A percentile compares a stretch with the other conserved stretches of the same genome.
These are phyloP conservation scores for Eupithecia insigniata DNA, from an alignment of 2,888 invertebrate species.

Conservation along the genomic window DNA sequence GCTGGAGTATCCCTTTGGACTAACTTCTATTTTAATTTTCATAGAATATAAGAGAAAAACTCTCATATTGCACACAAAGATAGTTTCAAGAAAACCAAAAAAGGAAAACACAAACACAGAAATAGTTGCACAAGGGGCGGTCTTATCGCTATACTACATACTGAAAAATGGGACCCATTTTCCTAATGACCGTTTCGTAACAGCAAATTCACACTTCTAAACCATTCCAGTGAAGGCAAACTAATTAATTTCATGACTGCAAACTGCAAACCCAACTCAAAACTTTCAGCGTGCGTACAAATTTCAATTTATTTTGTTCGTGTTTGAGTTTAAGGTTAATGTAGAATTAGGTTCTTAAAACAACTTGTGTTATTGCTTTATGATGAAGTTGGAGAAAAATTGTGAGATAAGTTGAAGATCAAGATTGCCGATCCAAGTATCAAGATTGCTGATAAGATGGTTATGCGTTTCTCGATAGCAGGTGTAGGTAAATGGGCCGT, in stretches of 20 bases:
- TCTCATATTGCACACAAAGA: too few species aligned
- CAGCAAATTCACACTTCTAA: neutral
- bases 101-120: too few species aligned
- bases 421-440: neutral
- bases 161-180: too few species aligned
- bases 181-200: neutral
- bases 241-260: slow-evolving; percentile 22
- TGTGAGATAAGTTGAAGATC: neutral
- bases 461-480: neutral
- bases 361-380: neutral
- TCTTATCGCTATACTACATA: too few species aligned
- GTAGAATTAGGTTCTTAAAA: slow-evolving; percentile 5
- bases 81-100: too few species aligned
- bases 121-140: too few species aligned
- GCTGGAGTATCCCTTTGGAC: too few species aligned
- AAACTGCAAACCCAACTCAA: slow-evolving; percentile 12
- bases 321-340: slow-evolving; percentile 46
- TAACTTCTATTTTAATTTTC: too few species aligned
- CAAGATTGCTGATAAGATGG: neutral
- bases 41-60: too few species aligned
- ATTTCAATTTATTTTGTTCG: slow-evolving; percentile 41
- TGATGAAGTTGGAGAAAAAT: neutral
- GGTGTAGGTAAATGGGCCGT: neutral
- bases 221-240: neutral
- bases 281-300: slow-evolving; percentile 12